These are phyloP conservation scores for Allophyes oxyacanthae DNA, from an alignment of 2,888 invertebrate species.

Conservation along the genomic window DNA sequence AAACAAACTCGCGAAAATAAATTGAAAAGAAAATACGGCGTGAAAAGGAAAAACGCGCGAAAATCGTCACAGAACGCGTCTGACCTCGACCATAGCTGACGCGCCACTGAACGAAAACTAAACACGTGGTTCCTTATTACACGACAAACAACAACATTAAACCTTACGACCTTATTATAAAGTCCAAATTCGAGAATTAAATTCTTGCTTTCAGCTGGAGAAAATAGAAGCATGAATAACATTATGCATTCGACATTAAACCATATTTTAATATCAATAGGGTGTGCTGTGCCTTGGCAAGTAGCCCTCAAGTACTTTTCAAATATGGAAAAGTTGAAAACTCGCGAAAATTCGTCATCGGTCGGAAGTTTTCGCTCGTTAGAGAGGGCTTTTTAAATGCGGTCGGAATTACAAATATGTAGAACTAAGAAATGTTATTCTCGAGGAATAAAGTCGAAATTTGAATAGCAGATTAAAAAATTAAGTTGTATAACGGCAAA, in stretches of 20 bases:
- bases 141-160: slow-evolving; percentile 29
- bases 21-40: slow-evolving; percentile 40
- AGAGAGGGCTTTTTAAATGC: slow-evolving; percentile 51
- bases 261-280: slow-evolving; percentile 46
- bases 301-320: slow-evolving; percentile 47
- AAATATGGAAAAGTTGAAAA: slow-evolving; percentile 65
- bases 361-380: slow-evolving; percentile 65
- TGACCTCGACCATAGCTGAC: slow-evolving; percentile 69
- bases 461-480: slow-evolving; percentile 9
- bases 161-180: slow-evolving; percentile 20
- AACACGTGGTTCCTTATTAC: slow-evolving; percentile 69
- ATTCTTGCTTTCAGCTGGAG: slow-evolving; percentile 25
- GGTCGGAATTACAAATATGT: slow-evolving; percentile 3
- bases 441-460: slow-evolving; percentile 4
- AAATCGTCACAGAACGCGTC: slow-evolving; percentile 63
- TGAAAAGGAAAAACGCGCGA: slow-evolving; percentile 57
- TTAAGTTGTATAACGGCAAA: slow-evolving; percentile 6
- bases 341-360: slow-evolving; percentile 63
- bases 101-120: slow-evolving; percentile 74
- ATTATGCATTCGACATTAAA: slow-evolving; percentile 43
- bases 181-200: slow-evolving; percentile 18
- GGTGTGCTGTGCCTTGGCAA: slow-evolving; percentile 40
- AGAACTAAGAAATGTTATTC: slow-evolving; percentile 13
- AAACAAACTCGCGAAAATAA: slow-evolving; percentile 39
- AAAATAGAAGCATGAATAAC: slow-evolving; percentile 39